Evolutionary conservation across 2,797 vertebrate species (phyloP).

Genomic region (Gambusia yucatana): DNA sequence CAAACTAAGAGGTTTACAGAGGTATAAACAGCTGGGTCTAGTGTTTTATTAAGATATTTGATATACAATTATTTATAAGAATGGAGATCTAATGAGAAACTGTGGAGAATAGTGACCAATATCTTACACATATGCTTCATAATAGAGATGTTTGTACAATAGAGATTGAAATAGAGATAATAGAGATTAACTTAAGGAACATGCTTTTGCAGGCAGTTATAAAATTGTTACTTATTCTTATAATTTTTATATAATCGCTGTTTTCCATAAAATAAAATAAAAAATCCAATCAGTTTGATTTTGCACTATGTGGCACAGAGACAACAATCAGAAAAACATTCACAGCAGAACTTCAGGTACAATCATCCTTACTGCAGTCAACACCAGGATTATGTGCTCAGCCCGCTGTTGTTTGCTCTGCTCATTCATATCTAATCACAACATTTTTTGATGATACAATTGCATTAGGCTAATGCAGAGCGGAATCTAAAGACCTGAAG

Average conservation of each 20-base stretch:
- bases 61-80: background rate
- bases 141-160: no score
- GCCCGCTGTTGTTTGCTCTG: background rate
- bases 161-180: background rate
- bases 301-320: background rate
- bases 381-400: background rate
- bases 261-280: background rate
- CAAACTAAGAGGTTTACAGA: slow-evolving; percentile 35
- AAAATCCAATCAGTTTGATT: background rate
- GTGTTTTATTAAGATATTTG: background rate
- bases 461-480: background rate
- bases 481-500: background rate
- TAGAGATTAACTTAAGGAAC: background rate
- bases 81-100: background rate
- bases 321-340: background rate
- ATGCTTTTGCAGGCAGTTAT: background rate
- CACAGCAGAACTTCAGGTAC: background rate
- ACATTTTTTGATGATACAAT: background rate
- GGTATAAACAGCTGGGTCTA: slow-evolving; percentile 23
- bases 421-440: background rate
- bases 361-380: background rate
- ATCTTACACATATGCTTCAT: background rate
- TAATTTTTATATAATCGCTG: background rate
- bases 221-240: background rate
- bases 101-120: background rate